phyloP scores from a whole-genome alignment of 2,888 invertebrate genomes.

The Trachelus tabidus region DNA sequence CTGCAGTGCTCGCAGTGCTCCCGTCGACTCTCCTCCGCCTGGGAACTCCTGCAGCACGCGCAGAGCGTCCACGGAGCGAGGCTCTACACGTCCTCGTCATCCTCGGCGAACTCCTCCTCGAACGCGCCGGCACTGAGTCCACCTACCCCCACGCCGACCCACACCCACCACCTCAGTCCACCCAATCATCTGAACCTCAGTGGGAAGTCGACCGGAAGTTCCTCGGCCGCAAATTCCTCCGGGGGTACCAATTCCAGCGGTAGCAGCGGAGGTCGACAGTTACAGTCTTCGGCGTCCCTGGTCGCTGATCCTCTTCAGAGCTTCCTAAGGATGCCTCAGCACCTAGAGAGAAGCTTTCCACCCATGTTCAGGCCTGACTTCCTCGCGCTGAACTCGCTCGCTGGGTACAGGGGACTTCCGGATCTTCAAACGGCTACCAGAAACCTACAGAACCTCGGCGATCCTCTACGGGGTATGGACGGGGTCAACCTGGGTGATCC shows the following conservation, averaged over 20 bases:
- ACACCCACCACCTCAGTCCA: conserved; percentile 62
- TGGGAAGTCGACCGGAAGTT: conserved; percentile 64
- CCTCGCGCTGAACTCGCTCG: conserved; percentile 55
- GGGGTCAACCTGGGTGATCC: conserved; percentile 61
- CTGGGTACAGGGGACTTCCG: conserved; percentile 59
- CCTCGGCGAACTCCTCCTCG: conserved; percentile 58
- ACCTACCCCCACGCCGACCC: conserved; percentile 64
- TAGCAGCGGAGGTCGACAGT: conserved; percentile 49
- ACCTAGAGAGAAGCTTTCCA: conserved; percentile 58
- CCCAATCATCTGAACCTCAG: conserved; percentile 63
- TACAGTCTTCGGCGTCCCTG: conserved; percentile 59
- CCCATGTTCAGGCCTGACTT: conserved; percentile 65
- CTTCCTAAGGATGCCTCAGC: conserved; percentile 61
- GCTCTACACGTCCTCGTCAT: conserved; percentile 82
- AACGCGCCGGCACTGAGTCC: conserved; percentile 66
- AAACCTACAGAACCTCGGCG: conserved; percentile 61
- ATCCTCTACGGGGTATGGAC: conserved; percentile 62
- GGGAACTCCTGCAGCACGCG: conserved; percentile 94
- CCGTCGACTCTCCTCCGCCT: conserved; percentile 91
- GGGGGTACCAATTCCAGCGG: conserved; percentile 62
- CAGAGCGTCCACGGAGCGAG: conserved; percentile 94
- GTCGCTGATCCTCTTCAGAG: conserved; percentile 62
- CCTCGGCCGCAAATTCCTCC: conserved; percentile 62
- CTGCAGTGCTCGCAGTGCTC: conserved; percentile 96
- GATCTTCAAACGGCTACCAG: conserved; percentile 62